A percentile compares a stretch with the other conserved stretches of the same genome.
Evolutionary conservation across 2,797 vertebrate species (phyloP).

Genomic region (Sternotherus odoratus): DNA sequence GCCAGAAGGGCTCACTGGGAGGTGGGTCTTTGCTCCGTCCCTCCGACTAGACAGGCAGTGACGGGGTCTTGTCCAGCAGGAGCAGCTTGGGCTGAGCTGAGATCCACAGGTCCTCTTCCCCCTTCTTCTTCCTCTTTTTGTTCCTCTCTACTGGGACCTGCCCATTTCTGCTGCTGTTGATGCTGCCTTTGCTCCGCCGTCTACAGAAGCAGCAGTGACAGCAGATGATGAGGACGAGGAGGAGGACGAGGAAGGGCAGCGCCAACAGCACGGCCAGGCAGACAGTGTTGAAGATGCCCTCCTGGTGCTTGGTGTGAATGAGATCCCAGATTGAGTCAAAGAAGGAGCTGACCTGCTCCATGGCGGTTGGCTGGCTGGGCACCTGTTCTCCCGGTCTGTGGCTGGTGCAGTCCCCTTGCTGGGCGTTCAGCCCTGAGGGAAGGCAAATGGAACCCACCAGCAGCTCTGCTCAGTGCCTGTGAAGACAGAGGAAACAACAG

Average conservation of each 20-base stretch:
- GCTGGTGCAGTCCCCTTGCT: background rate
- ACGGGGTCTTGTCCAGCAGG: conserved; percentile 87
- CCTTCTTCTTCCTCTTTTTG: conserved; percentile 84
- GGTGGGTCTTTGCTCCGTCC: background rate
- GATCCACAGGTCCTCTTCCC: conserved; percentile 94
- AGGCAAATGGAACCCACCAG: background rate
- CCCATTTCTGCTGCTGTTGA: background rate
- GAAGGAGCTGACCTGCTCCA: conserved; percentile 86
- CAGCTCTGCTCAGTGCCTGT: conserved; percentile 50
- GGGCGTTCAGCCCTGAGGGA: background rate
- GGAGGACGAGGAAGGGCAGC: conserved; percentile 87
- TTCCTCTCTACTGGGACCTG: conserved; percentile 68
- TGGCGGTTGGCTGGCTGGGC: background rate
- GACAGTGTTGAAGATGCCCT: conserved; percentile 91
- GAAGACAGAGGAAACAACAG: conserved; percentile 9
- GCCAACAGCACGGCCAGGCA: conserved; percentile 89
- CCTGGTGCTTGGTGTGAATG: conserved; percentile 86
- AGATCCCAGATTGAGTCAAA: conserved; percentile 87
- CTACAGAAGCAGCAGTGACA: conserved; percentile 94
- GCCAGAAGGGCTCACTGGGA: conserved; percentile 1
- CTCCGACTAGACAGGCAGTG: conserved; percentile 77
- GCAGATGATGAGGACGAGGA: conserved; percentile 86
- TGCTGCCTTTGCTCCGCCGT: conserved; percentile 64
- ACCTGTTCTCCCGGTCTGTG: background rate
- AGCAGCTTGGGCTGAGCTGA: conserved; percentile 90